Evolutionary conservation across 1,140 invertebrate species (phyloP).

Genomic region (Saccostrea cuccullata): DNA sequence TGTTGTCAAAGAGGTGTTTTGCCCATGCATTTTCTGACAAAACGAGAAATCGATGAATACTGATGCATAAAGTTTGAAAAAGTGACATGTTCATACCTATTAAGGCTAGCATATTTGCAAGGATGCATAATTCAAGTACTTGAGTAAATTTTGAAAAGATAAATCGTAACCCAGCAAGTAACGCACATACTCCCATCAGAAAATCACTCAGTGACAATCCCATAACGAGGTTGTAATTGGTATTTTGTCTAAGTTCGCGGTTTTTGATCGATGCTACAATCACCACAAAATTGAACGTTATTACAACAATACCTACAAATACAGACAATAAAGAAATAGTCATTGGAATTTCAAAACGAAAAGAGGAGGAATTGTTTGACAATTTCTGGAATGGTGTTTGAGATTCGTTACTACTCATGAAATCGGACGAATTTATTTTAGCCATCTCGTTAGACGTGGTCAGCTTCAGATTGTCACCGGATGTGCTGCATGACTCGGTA

Average conservation of each 20-base stretch:
- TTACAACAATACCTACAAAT: not conserved
- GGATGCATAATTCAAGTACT: not conserved
- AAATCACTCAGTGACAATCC: not conserved
- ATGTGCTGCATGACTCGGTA: too few species aligned
- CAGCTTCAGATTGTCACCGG: not conserved
- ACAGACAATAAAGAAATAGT: not conserved
- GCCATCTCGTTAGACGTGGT: not conserved
- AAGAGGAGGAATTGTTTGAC: not conserved
- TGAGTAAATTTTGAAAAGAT: not conserved
- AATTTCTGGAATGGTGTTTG: not conserved
- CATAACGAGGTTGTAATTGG: conserved; percentile 14
- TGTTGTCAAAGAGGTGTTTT: not conserved
- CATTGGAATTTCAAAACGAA: not conserved
- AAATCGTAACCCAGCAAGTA: not conserved
- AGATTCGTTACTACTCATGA: not conserved
- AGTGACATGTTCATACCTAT: not conserved
- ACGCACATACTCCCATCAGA: not conserved
- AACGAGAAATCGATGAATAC: not conserved
- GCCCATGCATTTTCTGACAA: not conserved
- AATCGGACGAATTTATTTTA: not conserved
- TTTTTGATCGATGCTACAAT: not conserved
- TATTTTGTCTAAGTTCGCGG: not conserved
- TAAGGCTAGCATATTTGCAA: not conserved
- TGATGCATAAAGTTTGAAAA: not conserved
- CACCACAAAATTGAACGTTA: not conserved